These are phyloP conservation scores for Dynastes grantii DNA, from an alignment of 2,888 invertebrate genomes.

Conservation along the genomic window DNA sequence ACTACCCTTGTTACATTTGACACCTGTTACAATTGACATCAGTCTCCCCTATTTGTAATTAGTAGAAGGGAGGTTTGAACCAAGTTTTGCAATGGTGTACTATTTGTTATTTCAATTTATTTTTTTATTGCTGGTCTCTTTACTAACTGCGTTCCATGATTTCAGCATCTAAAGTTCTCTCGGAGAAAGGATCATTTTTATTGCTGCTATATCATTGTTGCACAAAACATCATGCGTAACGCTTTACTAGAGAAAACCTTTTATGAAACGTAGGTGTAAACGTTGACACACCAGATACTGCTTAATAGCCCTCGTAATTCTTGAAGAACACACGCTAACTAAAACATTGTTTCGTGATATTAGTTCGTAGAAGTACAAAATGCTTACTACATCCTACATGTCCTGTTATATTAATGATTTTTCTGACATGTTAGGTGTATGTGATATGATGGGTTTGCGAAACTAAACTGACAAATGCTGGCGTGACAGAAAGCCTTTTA, in stretches of 20 bases:
- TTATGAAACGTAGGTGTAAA: neutral
- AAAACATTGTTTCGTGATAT: neutral
- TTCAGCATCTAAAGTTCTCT: neutral
- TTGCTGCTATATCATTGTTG: neutral
- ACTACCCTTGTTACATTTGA: too few species aligned
- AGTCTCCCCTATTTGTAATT: too few species aligned
- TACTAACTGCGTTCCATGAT: too few species aligned
- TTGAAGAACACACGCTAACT: neutral
- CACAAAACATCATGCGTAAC: too few species aligned
- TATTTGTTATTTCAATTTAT: too few species aligned
- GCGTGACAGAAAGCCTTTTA: neutral
- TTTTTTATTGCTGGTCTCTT: too few species aligned
- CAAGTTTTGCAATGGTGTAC: too few species aligned
- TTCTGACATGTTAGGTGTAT: neutral
- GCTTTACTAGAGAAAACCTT: neutral
- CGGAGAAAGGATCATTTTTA: neutral
- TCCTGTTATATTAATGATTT: neutral
- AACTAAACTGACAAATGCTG: conserved; percentile 4
- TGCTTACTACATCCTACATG: neutral
- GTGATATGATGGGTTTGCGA: neutral
- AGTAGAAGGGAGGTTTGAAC: too few species aligned
- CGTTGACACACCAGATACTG: neutral
- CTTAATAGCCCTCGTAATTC: neutral
- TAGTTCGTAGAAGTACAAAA: neutral
- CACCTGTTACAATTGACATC: too few species aligned